These are phyloP conservation scores for Baronia brevicornis DNA, from an alignment of 2,888 invertebrate species.

Conservation along the genomic window DNA sequence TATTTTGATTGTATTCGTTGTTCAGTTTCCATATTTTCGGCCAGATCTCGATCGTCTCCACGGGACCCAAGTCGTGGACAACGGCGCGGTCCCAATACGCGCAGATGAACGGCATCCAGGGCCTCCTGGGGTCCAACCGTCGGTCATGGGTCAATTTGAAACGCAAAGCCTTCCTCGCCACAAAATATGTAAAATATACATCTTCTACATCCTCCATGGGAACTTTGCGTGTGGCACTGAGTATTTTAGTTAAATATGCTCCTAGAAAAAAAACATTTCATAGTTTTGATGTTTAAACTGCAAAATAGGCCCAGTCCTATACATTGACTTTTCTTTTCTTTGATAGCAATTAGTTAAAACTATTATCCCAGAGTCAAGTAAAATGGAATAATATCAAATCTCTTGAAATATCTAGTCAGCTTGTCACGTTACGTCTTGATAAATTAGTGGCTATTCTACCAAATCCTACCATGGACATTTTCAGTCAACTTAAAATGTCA, in stretches of 20 bases:
- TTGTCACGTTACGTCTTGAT: no score
- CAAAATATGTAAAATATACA: conserved; percentile 81
- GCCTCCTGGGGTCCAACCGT: conserved; percentile 60
- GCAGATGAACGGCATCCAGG: conserved; percentile 34
- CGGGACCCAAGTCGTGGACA: conserved; percentile 36
- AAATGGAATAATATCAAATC: no score
- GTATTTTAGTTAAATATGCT: conserved; percentile 47
- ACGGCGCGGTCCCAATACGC: conserved; percentile 40
- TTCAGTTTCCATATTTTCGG: conserved; percentile 24
- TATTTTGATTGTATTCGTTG: conserved; percentile 12
- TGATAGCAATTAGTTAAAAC: no score
- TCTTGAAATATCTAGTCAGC: no score
- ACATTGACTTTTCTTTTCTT: no score
- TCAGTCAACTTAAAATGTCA: no score
- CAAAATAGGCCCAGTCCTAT: not conserved
- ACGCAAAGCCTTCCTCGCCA: conserved; percentile 70
- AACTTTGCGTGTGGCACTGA: conserved; percentile 67
- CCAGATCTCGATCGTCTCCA: conserved; percentile 38
- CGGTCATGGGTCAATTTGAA: conserved; percentile 72
- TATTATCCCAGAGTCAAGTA: no score
- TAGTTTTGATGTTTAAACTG: not conserved
- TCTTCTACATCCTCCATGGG: conserved; percentile 82
- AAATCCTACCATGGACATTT: no score
- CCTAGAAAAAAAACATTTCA: conserved; percentile 35
- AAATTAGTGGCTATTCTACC: no score